Conservation (phyloP, 2,113 vertebrate genomes). For the Saimiri boliviensis region DNA sequence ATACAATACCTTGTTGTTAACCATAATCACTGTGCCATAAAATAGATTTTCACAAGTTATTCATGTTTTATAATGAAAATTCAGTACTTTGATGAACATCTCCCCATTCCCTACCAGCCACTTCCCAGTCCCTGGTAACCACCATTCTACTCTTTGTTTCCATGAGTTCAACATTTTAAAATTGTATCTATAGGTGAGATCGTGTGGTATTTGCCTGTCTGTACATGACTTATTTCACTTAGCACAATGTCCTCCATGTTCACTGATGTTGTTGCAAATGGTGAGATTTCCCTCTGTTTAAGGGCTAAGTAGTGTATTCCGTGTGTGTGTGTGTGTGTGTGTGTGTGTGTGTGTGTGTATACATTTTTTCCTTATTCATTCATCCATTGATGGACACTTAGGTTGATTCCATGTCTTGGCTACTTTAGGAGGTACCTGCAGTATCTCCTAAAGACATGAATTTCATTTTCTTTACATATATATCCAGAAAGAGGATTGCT, state of each 20-base stretch:
- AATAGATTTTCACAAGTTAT: too few species aligned
- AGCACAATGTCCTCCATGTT: background rate
- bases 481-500: background rate
- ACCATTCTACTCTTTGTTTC: background rate
- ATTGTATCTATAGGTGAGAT: background rate
- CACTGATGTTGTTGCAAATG: background rate
- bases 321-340: background rate
- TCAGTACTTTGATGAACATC: background rate
- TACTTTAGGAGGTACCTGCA: too few species aligned
- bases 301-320: background rate
- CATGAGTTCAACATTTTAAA: too few species aligned
- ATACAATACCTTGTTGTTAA: too few species aligned
- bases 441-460: background rate
- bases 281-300: background rate
- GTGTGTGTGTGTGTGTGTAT: too few species aligned
- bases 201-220: background rate
- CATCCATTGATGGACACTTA: too few species aligned
- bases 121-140: fast-evolving
- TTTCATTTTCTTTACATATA: background rate
- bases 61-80: background rate
- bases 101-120: fast-evolving
- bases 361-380: too few species aligned
- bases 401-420: background rate
- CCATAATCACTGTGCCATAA: background rate
- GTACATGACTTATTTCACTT: background rate